Evolutionary conservation across 2,888 invertebrate genomes (phyloP).

Genomic region (Pristionchus maxplancki): DNA sequence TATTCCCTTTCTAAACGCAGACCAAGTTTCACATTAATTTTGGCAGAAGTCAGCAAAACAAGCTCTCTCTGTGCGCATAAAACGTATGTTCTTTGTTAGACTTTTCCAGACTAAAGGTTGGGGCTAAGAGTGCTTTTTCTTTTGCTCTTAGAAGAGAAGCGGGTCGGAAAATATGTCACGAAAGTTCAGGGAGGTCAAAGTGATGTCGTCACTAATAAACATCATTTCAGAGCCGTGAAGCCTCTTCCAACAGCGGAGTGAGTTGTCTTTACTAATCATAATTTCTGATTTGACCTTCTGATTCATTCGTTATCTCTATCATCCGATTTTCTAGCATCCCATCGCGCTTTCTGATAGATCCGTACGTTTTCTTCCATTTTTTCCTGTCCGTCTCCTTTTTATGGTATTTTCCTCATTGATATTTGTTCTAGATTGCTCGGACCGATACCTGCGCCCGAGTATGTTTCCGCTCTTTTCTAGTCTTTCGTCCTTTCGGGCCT

Average conservation of each 20-base stretch:
- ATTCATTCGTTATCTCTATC: too few species aligned
- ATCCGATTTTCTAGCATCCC: neutral
- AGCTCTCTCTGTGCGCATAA: neutral
- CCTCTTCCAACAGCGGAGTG: constrained; percentile 30
- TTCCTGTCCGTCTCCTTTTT: constrained; percentile 12
- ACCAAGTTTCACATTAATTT: too few species aligned
- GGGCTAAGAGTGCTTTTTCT: neutral
- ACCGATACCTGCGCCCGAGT: constrained; percentile 5
- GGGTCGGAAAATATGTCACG: constrained; percentile 6
- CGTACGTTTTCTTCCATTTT: neutral
- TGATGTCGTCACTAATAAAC: neutral
- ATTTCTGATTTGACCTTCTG: neutral
- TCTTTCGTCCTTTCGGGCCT: neutral
- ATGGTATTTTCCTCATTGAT: neutral
- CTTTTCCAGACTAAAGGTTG: neutral
- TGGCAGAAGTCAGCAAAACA: neutral
- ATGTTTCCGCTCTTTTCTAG: neutral
- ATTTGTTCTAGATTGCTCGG: constrained; percentile 11
- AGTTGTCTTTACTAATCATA: neutral
- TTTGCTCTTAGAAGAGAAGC: constrained; percentile 23
- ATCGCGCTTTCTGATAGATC: constrained; percentile 20
- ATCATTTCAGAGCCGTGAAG: constrained; percentile 28
- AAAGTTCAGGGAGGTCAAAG: neutral
- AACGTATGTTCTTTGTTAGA: neutral
- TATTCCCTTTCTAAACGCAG: too few species aligned